phyloP scores from a whole-genome alignment of 2,888 invertebrate genomes.

The Melinaea marsaeus region DNA sequence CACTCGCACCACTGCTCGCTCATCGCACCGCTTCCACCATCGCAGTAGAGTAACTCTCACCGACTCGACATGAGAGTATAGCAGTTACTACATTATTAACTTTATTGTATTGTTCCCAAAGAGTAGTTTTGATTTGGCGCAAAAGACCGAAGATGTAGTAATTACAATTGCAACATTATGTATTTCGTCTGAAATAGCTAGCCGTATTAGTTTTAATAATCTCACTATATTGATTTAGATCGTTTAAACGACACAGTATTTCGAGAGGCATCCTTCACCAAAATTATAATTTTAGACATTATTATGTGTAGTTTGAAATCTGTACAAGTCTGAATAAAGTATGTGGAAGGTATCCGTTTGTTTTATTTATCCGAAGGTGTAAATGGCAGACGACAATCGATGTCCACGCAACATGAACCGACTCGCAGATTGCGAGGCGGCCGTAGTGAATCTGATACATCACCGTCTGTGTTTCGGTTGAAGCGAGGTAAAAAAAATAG shows the following conservation, averaged over 20 bases:
- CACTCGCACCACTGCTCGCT: constrained; percentile 45
- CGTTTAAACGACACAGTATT: constrained; percentile 27
- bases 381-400: constrained; percentile 35
- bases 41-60: constrained; percentile 50
- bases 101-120: neutral
- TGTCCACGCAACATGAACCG: constrained; percentile 35
- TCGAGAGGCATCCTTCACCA: constrained; percentile 29
- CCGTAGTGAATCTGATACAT: constrained; percentile 23
- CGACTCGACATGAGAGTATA: constrained; percentile 12
- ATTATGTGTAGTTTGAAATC: constrained; percentile 27
- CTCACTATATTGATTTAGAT: neutral
- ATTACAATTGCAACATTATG: too few relatives aligned
- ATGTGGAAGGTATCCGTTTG: constrained; percentile 35
- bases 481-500: constrained; percentile 26
- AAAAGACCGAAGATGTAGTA: neutral
- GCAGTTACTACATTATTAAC: constrained; percentile 4
- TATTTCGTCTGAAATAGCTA: too few relatives aligned
- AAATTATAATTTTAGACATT: constrained; percentile 31
- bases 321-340: constrained; percentile 36
- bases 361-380: constrained; percentile 51
- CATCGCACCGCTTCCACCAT: constrained; percentile 58
- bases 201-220: too few relatives aligned
- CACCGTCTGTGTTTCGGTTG: constrained; percentile 27
- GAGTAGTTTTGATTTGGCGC: neutral
- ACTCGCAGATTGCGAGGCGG: constrained; percentile 27